These are phyloP conservation scores for Drusus annulatus DNA, from an alignment of 1,140 invertebrate species.

Conservation along the genomic window DNA sequence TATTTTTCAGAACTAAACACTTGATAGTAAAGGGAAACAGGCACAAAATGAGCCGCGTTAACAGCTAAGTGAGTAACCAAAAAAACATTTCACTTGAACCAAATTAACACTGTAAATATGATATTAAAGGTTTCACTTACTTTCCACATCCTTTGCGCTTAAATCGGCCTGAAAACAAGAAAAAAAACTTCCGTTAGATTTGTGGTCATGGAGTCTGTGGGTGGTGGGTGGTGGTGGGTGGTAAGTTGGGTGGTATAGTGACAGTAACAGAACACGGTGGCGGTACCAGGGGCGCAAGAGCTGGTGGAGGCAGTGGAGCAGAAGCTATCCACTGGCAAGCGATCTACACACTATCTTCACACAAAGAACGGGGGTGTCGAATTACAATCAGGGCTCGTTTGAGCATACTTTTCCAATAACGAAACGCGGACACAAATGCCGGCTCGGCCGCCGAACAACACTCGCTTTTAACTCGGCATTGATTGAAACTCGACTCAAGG, in stretches of 20 bases:
- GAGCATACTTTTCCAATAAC: slow-evolving; percentile 63
- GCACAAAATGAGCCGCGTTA: too few species aligned
- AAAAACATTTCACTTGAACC: slow-evolving; percentile 12
- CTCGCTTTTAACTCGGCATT: slow-evolving; percentile 43
- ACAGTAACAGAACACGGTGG: background rate
- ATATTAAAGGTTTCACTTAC: slow-evolving; percentile 72
- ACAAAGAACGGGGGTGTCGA: slow-evolving; percentile 52
- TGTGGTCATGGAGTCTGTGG: background rate
- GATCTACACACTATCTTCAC: slow-evolving; percentile 40
- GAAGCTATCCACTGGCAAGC: background rate
- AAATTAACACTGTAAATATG: slow-evolving; percentile 33
- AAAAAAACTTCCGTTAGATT: slow-evolving; percentile 52
- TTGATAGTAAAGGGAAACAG: too few species aligned
- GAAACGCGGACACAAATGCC: slow-evolving; percentile 61
- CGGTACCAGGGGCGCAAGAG: background rate
- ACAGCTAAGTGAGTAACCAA: too few species aligned
- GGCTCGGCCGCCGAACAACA: slow-evolving; percentile 57
- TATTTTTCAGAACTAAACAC: too few species aligned
- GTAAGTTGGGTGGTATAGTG: background rate
- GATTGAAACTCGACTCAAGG: slow-evolving; percentile 17
- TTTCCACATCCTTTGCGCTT: slow-evolving; percentile 81
- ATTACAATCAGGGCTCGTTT: slow-evolving; percentile 64
- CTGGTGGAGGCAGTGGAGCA: background rate
- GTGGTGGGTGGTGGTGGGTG: background rate
- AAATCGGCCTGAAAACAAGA: slow-evolving; percentile 78